phyloP scores from a whole-genome alignment of 2,113 vertebrate species.

The Labeo rohita region DNA sequence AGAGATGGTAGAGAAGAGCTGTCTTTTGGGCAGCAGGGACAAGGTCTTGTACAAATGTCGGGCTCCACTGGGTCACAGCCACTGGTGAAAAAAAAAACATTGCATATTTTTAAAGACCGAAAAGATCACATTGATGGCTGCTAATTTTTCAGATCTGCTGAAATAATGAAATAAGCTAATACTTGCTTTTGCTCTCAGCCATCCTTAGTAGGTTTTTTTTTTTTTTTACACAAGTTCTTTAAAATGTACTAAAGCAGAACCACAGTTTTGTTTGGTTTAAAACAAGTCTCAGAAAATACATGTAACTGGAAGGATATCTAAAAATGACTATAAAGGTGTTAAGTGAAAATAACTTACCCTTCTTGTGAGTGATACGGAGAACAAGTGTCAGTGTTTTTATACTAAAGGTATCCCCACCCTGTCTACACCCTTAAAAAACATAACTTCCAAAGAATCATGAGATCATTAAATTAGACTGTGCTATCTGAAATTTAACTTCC shows the following conservation, averaged over 20 bases:
- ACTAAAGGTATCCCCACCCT: neutral
- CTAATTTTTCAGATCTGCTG: neutral
- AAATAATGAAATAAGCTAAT: neutral
- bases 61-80: neutral
- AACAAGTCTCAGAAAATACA: neutral
- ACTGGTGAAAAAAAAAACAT: neutral
- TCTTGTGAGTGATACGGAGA: neutral
- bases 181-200: constrained; percentile 33
- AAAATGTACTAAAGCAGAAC: neutral
- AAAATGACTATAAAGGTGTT: neutral
- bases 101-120: neutral
- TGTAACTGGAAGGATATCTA: neutral
- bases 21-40: constrained; percentile 6
- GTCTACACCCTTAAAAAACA: neutral
- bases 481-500: no score
- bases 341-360: neutral
- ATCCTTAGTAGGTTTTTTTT: neutral
- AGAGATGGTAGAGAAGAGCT: constrained; percentile 26
- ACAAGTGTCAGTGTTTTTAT: neutral
- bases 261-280: neutral
- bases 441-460: neutral
- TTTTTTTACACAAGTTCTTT: neutral
- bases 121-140: neutral
- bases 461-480: no score
- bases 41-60: neutral